phyloP scores from a whole-genome alignment of 2,888 invertebrate species.

The Athalia rosae region DNA sequence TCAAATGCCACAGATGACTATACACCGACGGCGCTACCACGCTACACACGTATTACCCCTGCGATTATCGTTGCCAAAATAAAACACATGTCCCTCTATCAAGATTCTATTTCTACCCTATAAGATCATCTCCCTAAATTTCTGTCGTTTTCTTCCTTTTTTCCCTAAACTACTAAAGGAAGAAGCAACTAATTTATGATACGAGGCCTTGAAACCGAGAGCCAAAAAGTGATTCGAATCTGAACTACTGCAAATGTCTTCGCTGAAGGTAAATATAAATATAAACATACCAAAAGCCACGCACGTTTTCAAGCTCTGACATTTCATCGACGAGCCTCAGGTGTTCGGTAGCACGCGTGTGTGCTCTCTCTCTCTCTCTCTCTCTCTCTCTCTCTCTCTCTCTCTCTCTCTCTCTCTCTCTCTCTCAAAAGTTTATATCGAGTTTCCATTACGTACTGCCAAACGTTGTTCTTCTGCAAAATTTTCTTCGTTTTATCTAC shows the following conservation, averaged over 20 bases:
- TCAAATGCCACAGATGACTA: slow-evolving; percentile 43
- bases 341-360: too few relatives aligned
- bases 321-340: not conserved
- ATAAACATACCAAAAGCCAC: not conserved
- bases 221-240: not conserved
- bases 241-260: too few relatives aligned
- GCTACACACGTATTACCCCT: slow-evolving; percentile 9
- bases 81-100: slow-evolving; percentile 28
- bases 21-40: not conserved
- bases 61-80: slow-evolving; percentile 40
- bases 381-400: too few relatives aligned
- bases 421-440: too few relatives aligned
- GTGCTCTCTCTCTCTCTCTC: too few relatives aligned
- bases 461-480: not conserved
- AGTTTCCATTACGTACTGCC: too few relatives aligned
- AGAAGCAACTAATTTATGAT: not conserved
- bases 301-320: not conserved
- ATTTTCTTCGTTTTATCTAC: not conserved
- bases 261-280: not conserved
- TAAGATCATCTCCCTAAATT: slow-evolving; percentile 22
- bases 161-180: not conserved
- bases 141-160: too few relatives aligned
- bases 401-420: too few relatives aligned
- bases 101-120: slow-evolving; percentile 24
- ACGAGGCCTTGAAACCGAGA: not conserved